These are phyloP conservation scores for Andrena cerasifolii DNA, from an alignment of 1,140 invertebrate genomes.

Conservation along the genomic window DNA sequence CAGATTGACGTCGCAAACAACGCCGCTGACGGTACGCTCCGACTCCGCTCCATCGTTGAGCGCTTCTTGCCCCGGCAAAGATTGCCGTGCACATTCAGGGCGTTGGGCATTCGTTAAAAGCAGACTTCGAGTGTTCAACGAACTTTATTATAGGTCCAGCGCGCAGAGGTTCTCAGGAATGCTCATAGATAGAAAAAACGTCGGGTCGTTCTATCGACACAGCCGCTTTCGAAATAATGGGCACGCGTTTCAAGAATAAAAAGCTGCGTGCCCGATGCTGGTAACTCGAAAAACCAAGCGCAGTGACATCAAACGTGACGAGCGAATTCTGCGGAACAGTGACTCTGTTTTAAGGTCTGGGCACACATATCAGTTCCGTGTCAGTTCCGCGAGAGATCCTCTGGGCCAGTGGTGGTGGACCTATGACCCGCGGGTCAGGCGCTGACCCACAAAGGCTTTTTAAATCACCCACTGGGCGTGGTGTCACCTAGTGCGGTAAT, in stretches of 20 bases:
- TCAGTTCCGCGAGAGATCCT: too few species aligned
- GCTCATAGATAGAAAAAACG: constrained; percentile 47
- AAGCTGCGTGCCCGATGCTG: constrained; percentile 15
- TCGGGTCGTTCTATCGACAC: background rate
- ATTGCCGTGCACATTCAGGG: too few species aligned
- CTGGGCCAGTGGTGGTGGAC: too few species aligned
- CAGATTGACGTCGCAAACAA: background rate
- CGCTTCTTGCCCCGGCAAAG: background rate
- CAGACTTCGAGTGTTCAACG: background rate
- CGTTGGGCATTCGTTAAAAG: too few species aligned
- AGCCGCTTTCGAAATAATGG: constrained; percentile 47
- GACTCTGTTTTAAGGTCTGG: too few species aligned
- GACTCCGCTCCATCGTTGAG: background rate
- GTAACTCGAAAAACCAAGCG: constrained; percentile 32
- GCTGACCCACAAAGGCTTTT: too few species aligned
- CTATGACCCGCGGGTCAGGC: too few species aligned
- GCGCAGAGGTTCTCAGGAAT: background rate
- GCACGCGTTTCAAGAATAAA: constrained; percentile 45
- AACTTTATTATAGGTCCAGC: constrained; percentile 21
- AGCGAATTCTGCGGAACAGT: constrained; percentile 2
- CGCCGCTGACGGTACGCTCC: background rate
- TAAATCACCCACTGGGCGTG: too few species aligned
- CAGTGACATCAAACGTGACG: constrained; percentile 34
- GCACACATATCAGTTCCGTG: too few species aligned
- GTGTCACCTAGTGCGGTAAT: too few species aligned